Base-by-base conservation (phyloP, 2,113 vertebrate species). In the Rhizomys pruinosus region DNA sequence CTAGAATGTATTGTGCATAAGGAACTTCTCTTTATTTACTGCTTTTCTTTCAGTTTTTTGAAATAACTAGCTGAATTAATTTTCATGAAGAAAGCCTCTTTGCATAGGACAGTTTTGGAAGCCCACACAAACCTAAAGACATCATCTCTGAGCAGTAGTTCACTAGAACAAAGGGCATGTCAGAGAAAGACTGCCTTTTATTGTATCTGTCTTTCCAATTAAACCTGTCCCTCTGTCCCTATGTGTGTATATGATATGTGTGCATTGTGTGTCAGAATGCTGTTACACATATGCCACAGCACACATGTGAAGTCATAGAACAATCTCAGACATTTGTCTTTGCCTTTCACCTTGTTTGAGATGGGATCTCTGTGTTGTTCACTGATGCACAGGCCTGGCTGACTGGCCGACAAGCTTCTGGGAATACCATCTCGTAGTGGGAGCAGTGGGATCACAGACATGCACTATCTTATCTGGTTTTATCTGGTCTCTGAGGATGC, bases 101-200 rank as follows among this genome's bases (percentile, higher is more conserved):
- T 89, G 52, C 27, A 10, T 20, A 84, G 64, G 44, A 76, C n/a
- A 92, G 37, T 73, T 92, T 81, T 92, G 5, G 71, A 95, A 64
- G 15, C 1, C 4, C 19, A 57, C 8, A 32, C 39, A 78, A 7
- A 68, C 34, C 77, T 82, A 52, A 4, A 12, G 69, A 73, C 39
- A 66, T 85, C 59, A 9, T n/a, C 7, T 74, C 34, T 90, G 42
- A 37, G 52, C n/a, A 16, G 19, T 19, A 64, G 32, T 71, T 89
- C 8, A 59, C 39, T 42, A 34, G 34, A 22, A 42, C 17, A 1
- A 57, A 27, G 29, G 16, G 13, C 29, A 8, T 2, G 1, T 61
- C n/a, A 66, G 68, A 85, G 27, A 57, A 86, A 52, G 37, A 66
- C 22, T 32, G 34, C 64, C 23, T 55, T 64, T 63, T 29, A 11